A percentile compares a stretch with the other conserved stretches of the same genome.
These are phyloP conservation scores for Pyrgilauda ruficollis DNA, from an alignment of 2,113 vertebrate genomes.

Conservation along the genomic window DNA sequence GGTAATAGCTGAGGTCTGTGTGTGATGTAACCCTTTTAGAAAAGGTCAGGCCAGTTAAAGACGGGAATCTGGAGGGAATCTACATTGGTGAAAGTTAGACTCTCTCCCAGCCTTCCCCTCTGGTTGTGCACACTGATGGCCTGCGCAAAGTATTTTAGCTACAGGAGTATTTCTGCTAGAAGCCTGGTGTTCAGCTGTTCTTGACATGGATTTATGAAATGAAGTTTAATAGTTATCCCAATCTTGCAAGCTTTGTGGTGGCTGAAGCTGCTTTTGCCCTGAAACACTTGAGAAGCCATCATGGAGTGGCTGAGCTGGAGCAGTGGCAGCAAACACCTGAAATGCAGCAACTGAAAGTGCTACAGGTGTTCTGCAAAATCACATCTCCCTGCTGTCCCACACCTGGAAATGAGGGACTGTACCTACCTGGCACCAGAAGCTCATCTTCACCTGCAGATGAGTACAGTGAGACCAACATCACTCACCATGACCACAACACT, in stretches of 20 bases:
- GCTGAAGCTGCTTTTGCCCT: neutral
- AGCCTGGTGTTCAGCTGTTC: neutral
- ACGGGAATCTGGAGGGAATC: slow-evolving; percentile 11
- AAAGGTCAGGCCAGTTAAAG: slow-evolving; percentile 37
- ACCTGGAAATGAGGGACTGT: neutral
- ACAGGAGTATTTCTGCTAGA: neutral
- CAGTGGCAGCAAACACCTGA: neutral
- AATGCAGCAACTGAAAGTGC: neutral
- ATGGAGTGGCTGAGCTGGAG: neutral
- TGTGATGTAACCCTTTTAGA: slow-evolving; percentile 40
- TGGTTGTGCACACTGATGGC: neutral
- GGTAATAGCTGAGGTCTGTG: slow-evolving; percentile 45
- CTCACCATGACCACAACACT: too few species aligned
- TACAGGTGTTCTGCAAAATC: neutral
- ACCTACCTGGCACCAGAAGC: neutral
- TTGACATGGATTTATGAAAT: neutral
- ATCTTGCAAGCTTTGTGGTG: neutral
- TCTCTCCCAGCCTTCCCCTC: neutral
- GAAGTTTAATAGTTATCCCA: neutral
- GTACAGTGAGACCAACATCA: neutral
- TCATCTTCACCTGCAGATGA: neutral
- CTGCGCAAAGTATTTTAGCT: neutral
- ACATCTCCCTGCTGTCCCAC: neutral
- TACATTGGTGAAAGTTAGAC: neutral
- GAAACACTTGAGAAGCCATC: neutral